Evolutionary conservation across 2,888 invertebrate species (phyloP).

Genomic region (Xanthorhoe designata): DNA sequence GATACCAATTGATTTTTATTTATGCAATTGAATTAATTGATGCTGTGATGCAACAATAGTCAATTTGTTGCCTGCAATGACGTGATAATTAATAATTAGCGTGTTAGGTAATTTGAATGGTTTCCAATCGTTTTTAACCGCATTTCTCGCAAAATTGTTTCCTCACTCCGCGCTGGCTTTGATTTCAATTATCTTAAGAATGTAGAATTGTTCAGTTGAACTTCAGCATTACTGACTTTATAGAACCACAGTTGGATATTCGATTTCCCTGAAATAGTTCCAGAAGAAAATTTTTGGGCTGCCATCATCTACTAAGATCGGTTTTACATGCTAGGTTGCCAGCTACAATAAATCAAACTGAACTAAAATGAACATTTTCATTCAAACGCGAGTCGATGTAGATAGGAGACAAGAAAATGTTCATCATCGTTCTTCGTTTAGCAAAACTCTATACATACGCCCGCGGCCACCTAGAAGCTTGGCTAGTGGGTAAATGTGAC

Average conservation of each 20-base stretch:
- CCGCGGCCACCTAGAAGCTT: slow-evolving; percentile 4
- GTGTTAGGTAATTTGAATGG: slow-evolving; percentile 53
- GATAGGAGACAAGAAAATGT: too few relatives aligned
- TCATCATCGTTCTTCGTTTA: too few relatives aligned
- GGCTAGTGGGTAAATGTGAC: slow-evolving; percentile 11
- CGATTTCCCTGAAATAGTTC: too few relatives aligned
- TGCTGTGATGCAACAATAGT: slow-evolving; percentile 37
- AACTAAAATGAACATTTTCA: too few relatives aligned
- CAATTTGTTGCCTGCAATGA: slow-evolving; percentile 39
- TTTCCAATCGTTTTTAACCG: slow-evolving; percentile 41
- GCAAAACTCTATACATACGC: background rate
- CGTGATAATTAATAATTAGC: slow-evolving; percentile 45
- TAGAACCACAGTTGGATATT: too few relatives aligned
- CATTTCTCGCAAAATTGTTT: slow-evolving; percentile 30
- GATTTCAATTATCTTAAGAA: background rate
- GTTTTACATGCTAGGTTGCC: too few relatives aligned
- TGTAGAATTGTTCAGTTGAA: background rate
- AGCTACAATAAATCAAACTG: too few relatives aligned
- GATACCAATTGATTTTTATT: slow-evolving; percentile 29
- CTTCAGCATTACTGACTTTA: background rate
- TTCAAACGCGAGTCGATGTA: too few relatives aligned
- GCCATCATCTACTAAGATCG: too few relatives aligned
- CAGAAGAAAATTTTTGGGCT: too few relatives aligned
- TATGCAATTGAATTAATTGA: slow-evolving; percentile 38
- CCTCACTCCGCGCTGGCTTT: background rate